phyloP scores from a whole-genome alignment of 1,140 invertebrate genomes.

The Drosophila insularis region DNA sequence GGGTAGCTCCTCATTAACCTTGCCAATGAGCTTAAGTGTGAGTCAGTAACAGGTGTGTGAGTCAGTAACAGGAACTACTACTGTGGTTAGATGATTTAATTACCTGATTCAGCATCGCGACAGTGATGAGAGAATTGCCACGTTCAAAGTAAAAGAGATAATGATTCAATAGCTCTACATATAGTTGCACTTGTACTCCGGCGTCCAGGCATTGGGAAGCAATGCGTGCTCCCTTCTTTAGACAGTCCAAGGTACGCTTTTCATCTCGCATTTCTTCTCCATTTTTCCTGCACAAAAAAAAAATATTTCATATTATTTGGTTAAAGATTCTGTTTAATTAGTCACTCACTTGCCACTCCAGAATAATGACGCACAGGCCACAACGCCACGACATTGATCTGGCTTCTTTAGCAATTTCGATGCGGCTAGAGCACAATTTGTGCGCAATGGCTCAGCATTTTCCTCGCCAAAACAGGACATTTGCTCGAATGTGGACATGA shows the following conservation, averaged over 20 bases:
- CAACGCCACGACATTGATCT: conserved; percentile 96
- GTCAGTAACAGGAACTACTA: background rate
- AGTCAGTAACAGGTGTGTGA: no score
- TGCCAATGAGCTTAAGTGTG: conserved; percentile 90
- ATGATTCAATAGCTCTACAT: conserved; percentile 96
- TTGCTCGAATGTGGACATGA: conserved; percentile 97
- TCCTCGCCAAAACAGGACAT: conserved; percentile 97
- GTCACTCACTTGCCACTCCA: conserved; percentile 92
- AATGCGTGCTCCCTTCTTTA: conserved; percentile 97
- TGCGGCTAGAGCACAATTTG: conserved; percentile 96
- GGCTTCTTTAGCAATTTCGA: conserved; percentile 98
- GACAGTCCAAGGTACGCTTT: conserved; percentile 95
- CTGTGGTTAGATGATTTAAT: conserved; percentile 8
- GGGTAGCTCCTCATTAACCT: conserved; percentile 95
- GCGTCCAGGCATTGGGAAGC: conserved; percentile 98
- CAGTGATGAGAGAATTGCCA: conserved; percentile 91
- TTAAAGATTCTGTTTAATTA: background rate
- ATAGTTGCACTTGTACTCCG: conserved; percentile 97
- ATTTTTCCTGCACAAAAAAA: conserved; percentile 84
- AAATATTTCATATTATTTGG: background rate
- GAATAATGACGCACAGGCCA: conserved; percentile 96
- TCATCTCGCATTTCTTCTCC: conserved; percentile 90
- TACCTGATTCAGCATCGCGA: conserved; percentile 84
- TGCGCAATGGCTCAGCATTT: conserved; percentile 97
- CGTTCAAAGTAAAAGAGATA: conserved; percentile 98